These are phyloP conservation scores for Oligia latruncula DNA, from an alignment of 2,888 invertebrate genomes.

Conservation along the genomic window DNA sequence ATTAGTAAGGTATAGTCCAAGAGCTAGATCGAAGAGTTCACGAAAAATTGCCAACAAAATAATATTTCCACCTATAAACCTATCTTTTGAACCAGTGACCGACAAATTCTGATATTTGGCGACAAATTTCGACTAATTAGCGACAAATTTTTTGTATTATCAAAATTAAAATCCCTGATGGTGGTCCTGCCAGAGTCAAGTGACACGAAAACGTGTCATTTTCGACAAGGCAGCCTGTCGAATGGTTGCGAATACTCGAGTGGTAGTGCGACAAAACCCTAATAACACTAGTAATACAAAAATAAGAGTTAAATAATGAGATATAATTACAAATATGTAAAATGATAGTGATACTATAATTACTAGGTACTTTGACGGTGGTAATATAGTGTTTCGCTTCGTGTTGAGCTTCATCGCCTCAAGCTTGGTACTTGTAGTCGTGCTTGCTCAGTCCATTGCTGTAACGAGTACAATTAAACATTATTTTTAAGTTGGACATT, in stretches of 20 bases:
- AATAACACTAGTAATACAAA: conserved; percentile 16
- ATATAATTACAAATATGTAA: conserved; percentile 35
- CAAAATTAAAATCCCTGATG: no score
- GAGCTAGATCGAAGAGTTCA: no score
- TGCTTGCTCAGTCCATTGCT: conserved; percentile 85
- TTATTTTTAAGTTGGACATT: neutral
- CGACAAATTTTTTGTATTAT: no score
- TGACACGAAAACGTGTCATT: neutral
- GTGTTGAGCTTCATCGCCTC: conserved; percentile 28
- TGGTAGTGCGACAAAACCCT: neutral
- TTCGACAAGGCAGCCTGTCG: neutral
- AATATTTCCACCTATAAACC: no score
- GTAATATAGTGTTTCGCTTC: conserved; percentile 42
- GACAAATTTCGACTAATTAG: no score
- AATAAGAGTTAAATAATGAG: conserved; percentile 25
- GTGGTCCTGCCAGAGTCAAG: no score
- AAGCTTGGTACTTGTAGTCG: conserved; percentile 83
- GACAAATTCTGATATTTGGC: no score
- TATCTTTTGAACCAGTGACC: no score
- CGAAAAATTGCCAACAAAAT: no score
- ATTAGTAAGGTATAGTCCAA: no score
- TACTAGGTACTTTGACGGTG: conserved; percentile 62
- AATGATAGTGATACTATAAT: conserved; percentile 26
- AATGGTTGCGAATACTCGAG: neutral
- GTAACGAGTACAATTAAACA: conserved; percentile 56